Evolutionary conservation across 2,888 invertebrate species (phyloP), one percentile per base, ranked within the genome.

Genomic region (Pollenia amentaria): DNA sequence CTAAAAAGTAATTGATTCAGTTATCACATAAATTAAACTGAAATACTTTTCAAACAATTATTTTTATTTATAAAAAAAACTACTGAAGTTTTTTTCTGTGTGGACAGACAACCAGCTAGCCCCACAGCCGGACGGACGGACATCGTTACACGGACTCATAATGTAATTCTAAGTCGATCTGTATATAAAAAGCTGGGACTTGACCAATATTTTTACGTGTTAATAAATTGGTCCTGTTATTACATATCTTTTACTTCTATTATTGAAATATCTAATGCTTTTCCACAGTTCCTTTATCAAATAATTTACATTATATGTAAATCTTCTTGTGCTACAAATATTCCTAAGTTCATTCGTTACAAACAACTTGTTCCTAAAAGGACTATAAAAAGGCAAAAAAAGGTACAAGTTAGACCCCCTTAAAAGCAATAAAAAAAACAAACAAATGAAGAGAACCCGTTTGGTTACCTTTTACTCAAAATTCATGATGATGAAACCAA

Each of bases 401-500:
- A 70, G 46, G 38, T 11, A 46, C 3, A 18, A 42, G 14, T 14
- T 16, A 38, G 46, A n/a, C 14, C 29, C 0, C n/a, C 11, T 70
- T 67, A 42, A 51, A 62, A 72, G 29, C 42, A 46, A 12, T 18
- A n/a, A 21, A 21, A 21, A 21, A 29, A 2, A 16, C 29, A 38
- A 69, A 14, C 40, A 67, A 82, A 82, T 69, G 44, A 75, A 67
- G 67, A 60, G 48, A 70, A 21, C 44, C 55, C 64, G 64, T 76
- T 29, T 21, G n/a, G 57, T 72, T 67, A 42, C 40, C 65, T 53
- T 18, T 78, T 48, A 76, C 70, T 86, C 64, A 65, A 75, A 29
- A 75, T 75, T 69, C 70, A 70, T 64, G 75, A 70, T 84, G 85
- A 87, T 84, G 85, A 87, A 88, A 86, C 88, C 85, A 88, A 89